A percentile compares a stretch with the other conserved stretches of the same genome.
phyloP scores from a whole-genome alignment of 2,888 invertebrate species.

The Drosophila kokeensis region DNA sequence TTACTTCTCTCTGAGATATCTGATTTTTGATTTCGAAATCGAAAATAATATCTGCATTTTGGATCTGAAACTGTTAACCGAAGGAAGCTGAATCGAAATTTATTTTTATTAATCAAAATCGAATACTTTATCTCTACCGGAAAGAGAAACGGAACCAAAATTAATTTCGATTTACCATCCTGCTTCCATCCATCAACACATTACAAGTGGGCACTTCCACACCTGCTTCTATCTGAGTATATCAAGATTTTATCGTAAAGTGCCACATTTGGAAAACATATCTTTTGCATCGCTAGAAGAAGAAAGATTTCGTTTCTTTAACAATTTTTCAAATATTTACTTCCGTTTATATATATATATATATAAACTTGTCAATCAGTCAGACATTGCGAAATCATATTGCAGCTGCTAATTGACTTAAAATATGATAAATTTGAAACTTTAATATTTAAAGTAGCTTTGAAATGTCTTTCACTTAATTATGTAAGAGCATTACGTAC shows the following conservation, averaged over 20 bases:
- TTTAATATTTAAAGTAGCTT: not conserved
- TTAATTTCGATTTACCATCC: no score
- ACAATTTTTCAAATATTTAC: not conserved
- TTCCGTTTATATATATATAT: no score
- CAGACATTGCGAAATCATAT: not conserved
- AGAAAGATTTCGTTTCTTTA: no score
- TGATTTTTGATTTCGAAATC: not conserved
- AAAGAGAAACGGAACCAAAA: no score
- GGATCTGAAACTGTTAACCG: not conserved
- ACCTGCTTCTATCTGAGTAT: not conserved
- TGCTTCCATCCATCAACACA: no score
- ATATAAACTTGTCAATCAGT: not conserved
- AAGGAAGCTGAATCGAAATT: not conserved
- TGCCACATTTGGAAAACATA: not conserved
- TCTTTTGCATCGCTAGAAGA: not conserved
- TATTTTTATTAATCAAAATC: not conserved
- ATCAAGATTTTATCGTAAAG: not conserved
- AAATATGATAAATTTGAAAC: not conserved
- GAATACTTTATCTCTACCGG: no score
- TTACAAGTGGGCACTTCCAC: accelerated
- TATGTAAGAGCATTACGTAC: not conserved
- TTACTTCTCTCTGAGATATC: no score
- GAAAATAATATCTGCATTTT: not conserved
- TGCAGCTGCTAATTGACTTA: not conserved
- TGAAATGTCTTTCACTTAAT: not conserved